phyloP scores from a whole-genome alignment of 2,113 vertebrate genomes.

The Asarcornis scutulata region DNA sequence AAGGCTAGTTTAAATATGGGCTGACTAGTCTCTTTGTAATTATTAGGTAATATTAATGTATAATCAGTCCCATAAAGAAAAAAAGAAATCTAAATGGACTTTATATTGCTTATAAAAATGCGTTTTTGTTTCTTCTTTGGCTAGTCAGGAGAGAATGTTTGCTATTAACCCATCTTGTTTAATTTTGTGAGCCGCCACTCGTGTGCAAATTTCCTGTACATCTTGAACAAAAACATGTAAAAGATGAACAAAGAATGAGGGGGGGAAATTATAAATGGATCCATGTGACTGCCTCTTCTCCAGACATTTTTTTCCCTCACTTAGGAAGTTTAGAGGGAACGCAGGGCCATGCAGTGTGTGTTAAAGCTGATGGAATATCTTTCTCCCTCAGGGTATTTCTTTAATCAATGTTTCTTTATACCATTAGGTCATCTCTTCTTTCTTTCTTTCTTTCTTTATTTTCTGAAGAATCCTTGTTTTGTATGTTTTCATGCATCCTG shows the following conservation, averaged over 20 bases:
- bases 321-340: constrained; percentile 3
- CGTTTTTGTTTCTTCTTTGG: background rate
- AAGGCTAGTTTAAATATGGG: background rate
- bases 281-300: constrained; percentile 32
- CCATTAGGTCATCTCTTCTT: constrained; percentile 53
- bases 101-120: background rate
- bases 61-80: background rate
- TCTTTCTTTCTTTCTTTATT: background rate
- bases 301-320: background rate
- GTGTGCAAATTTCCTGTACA: background rate
- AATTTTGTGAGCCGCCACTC: background rate
- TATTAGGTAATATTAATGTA: background rate
- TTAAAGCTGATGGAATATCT: constrained; percentile 6
- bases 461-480: constrained; percentile 59
- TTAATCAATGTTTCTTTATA: constrained; percentile 61
- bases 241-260: constrained; percentile 16
- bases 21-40: background rate
- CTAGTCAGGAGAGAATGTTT: background rate
- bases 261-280: constrained; percentile 42
- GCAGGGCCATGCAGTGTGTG: background rate
- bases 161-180: background rate
- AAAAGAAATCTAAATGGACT: background rate
- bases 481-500: constrained; percentile 42
- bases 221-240: constrained; percentile 21
- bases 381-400: constrained; percentile 35